Evolutionary conservation across 1,140 invertebrate genomes (phyloP), one percentile per base, ranked within the genome.

Genomic region (Ceratina calcarata): DNA sequence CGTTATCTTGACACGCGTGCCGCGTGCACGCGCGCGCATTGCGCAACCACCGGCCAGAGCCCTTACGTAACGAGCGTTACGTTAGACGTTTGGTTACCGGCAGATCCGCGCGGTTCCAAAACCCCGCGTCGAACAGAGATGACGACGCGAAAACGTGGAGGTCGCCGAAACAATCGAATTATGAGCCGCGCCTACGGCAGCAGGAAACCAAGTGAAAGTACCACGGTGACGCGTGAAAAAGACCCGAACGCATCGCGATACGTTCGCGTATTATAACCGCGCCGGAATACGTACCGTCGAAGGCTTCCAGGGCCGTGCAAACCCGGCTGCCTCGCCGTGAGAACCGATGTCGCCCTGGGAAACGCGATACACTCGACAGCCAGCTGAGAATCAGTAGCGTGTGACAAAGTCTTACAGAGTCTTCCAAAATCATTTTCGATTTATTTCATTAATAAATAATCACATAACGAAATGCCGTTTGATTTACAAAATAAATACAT

Each of bases 141-240:
- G 27, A n/a, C 22, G 24, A 4, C n/a, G 10, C 37, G 37, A 45
- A 45, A 45, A 45, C 37, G 10, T 13, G 3, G 68, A 45, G 69
- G 58, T 68, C 61, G 76, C 62, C 69, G 68, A 73, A 72, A 84
- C 83, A 84, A 84, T 84, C 67, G 83, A 76, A 81, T 73, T 66
- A 18, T 81, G 69, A 77, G 69, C 32, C 68, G 58, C 58, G 70
- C 69, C 80, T 71, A 27, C n/a, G 67, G 58, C 84, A 60, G 64
- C 84, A 85, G 84, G 79, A 81, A 80, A 85, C 83, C 57, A 81
- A 85, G 84, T 85, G 84, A 85, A 85, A 85, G 84, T 85, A 51
- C 37, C 64, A 78, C 72, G 65, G 68, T 65, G 78, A 81, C 82
- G 83, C 78, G 78, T 53, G 61, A 84, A 78, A 71, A 72, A 71